Evolutionary conservation across 2,797 vertebrate species (phyloP).

Genomic region (Melanotaenia pygmaea): DNA sequence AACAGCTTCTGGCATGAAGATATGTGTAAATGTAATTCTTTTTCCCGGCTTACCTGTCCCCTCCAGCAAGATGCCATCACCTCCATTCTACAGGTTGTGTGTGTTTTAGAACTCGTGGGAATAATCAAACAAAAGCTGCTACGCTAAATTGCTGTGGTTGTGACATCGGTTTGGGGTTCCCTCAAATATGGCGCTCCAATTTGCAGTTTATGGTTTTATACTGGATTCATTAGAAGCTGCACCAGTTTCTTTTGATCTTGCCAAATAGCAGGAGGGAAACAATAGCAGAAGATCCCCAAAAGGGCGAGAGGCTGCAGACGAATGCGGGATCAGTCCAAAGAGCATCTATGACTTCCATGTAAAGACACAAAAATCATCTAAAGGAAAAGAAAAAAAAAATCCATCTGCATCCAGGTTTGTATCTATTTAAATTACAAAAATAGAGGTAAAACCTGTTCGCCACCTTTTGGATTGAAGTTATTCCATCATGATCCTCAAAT

Average conservation of each 20-base stretch:
- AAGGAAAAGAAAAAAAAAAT: slow-evolving; percentile 9
- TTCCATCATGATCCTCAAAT: slow-evolving; percentile 30
- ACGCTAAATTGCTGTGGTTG: slow-evolving; percentile 6
- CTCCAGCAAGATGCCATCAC: slow-evolving; percentile 86
- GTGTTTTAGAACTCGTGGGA: slow-evolving; percentile 6
- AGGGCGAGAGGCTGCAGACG: slow-evolving; percentile 59
- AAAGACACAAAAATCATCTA: background rate
- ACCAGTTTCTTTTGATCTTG: slow-evolving; percentile 63
- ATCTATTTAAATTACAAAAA: background rate
- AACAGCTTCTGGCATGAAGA: slow-evolving; percentile 24
- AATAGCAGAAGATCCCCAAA: slow-evolving; percentile 59
- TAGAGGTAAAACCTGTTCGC: background rate
- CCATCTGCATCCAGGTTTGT: slow-evolving; percentile 8
- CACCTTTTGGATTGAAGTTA: slow-evolving; percentile 41
- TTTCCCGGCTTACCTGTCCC: slow-evolving; percentile 75
- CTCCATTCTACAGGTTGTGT: slow-evolving; percentile 67
- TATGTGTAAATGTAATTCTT: slow-evolving; percentile 4
- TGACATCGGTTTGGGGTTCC: slow-evolving; percentile 15
- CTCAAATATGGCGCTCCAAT: slow-evolving; percentile 52
- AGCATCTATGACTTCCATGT: slow-evolving; percentile 16
- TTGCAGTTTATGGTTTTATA: slow-evolving; percentile 42
- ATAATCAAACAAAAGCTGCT: background rate
- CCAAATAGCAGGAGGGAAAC: slow-evolving; percentile 53
- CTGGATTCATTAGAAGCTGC: slow-evolving; percentile 52
- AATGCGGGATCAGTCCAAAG: slow-evolving; percentile 43